A percentile compares a stretch with the other conserved stretches of the same genome.
These are phyloP conservation scores for Mythimna vitellina DNA, from an alignment of 2,888 invertebrate genomes.

Conservation along the genomic window DNA sequence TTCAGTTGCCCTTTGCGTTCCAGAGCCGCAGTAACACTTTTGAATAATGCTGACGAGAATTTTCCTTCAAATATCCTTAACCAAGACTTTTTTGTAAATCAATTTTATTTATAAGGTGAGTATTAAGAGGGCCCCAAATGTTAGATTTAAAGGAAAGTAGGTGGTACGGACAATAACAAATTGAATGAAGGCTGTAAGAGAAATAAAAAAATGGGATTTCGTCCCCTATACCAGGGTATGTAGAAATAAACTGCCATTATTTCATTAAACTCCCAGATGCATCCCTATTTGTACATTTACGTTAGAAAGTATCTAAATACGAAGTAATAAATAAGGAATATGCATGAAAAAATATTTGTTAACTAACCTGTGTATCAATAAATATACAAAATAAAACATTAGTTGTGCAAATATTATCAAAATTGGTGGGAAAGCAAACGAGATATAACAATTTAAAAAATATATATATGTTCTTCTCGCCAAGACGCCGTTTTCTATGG, in stretches of 20 bases:
- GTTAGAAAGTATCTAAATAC: conserved; percentile 18
- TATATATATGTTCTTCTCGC: no score
- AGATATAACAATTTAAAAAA: no score
- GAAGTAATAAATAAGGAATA: background rate
- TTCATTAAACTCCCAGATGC: conserved; percentile 54
- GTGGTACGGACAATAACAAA: conserved; percentile 87
- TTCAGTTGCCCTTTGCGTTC: no score
- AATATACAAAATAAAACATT: no score
- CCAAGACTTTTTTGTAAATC: background rate
- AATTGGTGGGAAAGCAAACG: no score
- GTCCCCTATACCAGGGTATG: conserved; percentile 88
- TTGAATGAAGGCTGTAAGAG: conserved; percentile 86
- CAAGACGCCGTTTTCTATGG: no score
- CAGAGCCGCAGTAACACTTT: no score
- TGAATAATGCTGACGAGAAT: no score
- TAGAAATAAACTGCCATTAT: conserved; percentile 81
- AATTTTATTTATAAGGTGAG: background rate
- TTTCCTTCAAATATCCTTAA: no score
- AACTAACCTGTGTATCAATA: no score
- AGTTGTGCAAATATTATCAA: no score
- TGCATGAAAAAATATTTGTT: no score
- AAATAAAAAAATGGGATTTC: conserved; percentile 79
- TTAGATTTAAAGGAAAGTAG: conserved; percentile 64
- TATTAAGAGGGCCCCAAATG: conserved; percentile 59
- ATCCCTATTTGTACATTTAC: conserved; percentile 33